Evolutionary conservation across 2,888 invertebrate genomes (phyloP), one percentile per base, ranked within the genome.

Genomic region (Polydrusus tereticollis): DNA sequence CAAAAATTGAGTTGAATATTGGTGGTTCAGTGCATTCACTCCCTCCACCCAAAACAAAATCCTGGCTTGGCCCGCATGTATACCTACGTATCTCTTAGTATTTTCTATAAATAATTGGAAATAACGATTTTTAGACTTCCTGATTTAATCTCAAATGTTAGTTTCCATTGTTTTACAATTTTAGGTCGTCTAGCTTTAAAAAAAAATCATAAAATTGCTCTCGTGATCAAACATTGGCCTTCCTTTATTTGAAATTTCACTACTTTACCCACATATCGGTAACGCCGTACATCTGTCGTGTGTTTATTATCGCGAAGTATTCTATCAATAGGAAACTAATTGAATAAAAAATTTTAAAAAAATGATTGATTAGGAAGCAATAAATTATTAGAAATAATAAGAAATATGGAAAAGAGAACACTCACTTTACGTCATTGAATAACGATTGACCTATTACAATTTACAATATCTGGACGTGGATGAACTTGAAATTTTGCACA

Each of bases 181-280:
- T 52, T 26, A 38, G 47, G 55, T 45, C 23, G 18, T 18, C 14
- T 43, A 33, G 21, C 52, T 29, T 57, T 36, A 41, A 64, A 63
- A n/a, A 38, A 38, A 38, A 41, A 41, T 23, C 23, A 21, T 41
- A 14, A 16, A 38, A 58, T 43, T 60, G 14, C 45, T 33, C 57
- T 29, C 18, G 20, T 29, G 57, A 57, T 18, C 43, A 43, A 60
- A 66, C 29, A 57, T 33, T 29, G 43, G 33, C 20, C 57, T 57
- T 57, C 57, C 29, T 58, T 57, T 41, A 59, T 69, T 69, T 36
- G 16, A 60, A 55, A 55, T 69, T 69, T 69, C 68, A 52, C 68
- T 69, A 62, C 68, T 69, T 67, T 69, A 69, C 55, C 60, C 62
- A 69, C 62, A 69, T 66, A 36, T 52, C 20, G 1, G 26, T 21